Evolutionary conservation across 2,888 invertebrate species (phyloP), one percentile per base, ranked within the genome.

Genomic region (Mylabris sibirica): DNA sequence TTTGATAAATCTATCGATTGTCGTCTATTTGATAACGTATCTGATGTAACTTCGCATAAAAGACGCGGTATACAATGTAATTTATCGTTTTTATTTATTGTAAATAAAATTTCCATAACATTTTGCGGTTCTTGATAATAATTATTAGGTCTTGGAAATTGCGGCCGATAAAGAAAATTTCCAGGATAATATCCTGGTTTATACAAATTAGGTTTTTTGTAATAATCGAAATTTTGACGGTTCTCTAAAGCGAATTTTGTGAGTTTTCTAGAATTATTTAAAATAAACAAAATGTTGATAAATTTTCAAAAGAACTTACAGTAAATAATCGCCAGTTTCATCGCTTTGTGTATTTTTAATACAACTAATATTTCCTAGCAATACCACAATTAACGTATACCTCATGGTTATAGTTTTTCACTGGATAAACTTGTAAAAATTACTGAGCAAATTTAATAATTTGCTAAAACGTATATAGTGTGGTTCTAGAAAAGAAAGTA

Each of bases 21-120:
- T 74, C 69, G 79, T 73, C 77, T 74, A 59, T 78, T 73, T 63
- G 77, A 77, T 63, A 83, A 79, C 41, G 82, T 82, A n/a, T 89
- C 87, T 85, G 77, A 89, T 85, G 93, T 91, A 64, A 93, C 89
- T 84, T 94, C 94, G 80, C 95, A 95, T 71, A 95, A 86, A 75
- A 95, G 87, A 80, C 93, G 88, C 3, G 94, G 92, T 70, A 95
- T 92, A 83, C 95, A 95, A 78, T 92, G 90, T 77, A 90, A 87
- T 81, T 93, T 93, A 82, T 95, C 95, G 83, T 93, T 90, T 76
- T 87, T 86, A 20, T 90, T 87, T 76, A 92, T 89, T 71, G 90
- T 89, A 76, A 87, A 86, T 72, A 91, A 81, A 14, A 89, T 89
- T 24, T 86, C 84, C 78, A 84, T 81, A 49, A 86, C 61, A 38